Percentiles rank a stretch among this genome's conserved stretches.
Conservation (phyloP, 2,888 invertebrate species). For the Sicus ferrugineus region DNA sequence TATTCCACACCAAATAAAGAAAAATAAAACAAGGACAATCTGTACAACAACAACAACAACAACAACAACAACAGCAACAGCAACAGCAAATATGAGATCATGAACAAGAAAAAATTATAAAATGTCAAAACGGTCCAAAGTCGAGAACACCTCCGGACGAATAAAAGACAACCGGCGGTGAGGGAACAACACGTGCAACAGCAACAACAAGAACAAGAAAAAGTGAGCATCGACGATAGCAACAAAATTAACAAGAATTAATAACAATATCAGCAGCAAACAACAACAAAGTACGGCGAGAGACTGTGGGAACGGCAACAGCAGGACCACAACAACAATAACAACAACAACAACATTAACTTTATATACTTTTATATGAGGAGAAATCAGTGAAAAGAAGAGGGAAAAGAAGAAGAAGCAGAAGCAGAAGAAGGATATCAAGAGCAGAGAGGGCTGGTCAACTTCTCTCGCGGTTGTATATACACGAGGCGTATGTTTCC, state of each 20-base stretch:
- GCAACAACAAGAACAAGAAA: constrained; percentile 13
- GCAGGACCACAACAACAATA: not conserved
- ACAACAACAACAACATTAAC: not conserved
- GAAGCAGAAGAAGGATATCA: too few relatives aligned
- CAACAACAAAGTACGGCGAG: constrained; percentile 1
- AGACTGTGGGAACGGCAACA: constrained; percentile 9
- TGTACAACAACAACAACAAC: not conserved
- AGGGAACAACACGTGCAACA: constrained; percentile 22
- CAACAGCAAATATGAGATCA: not conserved
- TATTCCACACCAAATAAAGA: too few relatives aligned
- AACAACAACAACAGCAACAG: constrained; percentile 1
- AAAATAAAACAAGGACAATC: not conserved
- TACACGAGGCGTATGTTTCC: too few relatives aligned
- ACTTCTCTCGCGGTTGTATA: too few relatives aligned
- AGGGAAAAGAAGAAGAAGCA: too few relatives aligned
- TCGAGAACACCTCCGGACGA: constrained; percentile 30
- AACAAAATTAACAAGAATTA: not conserved
- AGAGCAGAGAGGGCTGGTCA: too few relatives aligned
- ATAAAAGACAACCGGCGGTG: constrained; percentile 30
- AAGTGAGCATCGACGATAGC: not conserved
- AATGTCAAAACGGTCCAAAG: constrained; percentile 13
- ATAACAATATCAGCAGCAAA: not conserved
- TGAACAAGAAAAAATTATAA: constrained; percentile 14
- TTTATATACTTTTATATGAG: not conserved
- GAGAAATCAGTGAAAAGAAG: too few relatives aligned